Evolutionary conservation across 2,113 vertebrate species (phyloP).

Genomic region (Pterocles gutturalis): DNA sequence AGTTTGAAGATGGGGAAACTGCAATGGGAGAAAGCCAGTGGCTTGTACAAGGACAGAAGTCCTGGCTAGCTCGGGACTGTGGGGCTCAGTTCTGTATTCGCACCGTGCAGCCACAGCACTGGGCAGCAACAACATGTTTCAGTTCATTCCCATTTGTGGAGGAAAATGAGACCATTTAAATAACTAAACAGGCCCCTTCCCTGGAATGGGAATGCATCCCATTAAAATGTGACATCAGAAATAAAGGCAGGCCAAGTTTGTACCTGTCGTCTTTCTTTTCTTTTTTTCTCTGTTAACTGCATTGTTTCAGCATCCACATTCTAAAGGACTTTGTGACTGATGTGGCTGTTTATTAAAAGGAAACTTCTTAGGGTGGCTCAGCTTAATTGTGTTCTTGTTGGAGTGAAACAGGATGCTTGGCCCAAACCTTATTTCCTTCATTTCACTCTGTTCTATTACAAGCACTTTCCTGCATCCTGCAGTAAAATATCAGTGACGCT

Average conservation of each 20-base stretch:
- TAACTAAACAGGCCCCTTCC: background rate
- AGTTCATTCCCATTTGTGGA: background rate
- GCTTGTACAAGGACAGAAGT: background rate
- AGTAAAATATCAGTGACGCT: slow-evolving; percentile 48
- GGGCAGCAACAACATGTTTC: background rate
- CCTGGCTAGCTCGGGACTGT: background rate
- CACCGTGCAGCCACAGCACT: background rate
- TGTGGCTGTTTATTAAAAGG: slow-evolving; percentile 6
- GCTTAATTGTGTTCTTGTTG: slow-evolving; percentile 55
- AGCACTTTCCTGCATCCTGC: slow-evolving; percentile 79
- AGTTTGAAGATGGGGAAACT: background rate
- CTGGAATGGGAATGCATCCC: background rate
- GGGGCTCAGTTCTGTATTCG: background rate
- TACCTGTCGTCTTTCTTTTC: background rate
- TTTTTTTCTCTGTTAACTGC: background rate
- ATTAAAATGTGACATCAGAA: background rate
- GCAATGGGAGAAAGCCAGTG: background rate
- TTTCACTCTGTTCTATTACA: slow-evolving; percentile 77
- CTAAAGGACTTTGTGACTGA: background rate
- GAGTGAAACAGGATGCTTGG: slow-evolving; percentile 78
- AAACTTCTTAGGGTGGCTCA: slow-evolving; percentile 26
- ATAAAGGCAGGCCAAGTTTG: background rate
- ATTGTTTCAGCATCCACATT: background rate
- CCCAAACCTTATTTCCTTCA: slow-evolving; percentile 80
- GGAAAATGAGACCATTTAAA: background rate